Evolutionary conservation across 2,113 vertebrate species (phyloP).

Genomic region (human): DNA sequence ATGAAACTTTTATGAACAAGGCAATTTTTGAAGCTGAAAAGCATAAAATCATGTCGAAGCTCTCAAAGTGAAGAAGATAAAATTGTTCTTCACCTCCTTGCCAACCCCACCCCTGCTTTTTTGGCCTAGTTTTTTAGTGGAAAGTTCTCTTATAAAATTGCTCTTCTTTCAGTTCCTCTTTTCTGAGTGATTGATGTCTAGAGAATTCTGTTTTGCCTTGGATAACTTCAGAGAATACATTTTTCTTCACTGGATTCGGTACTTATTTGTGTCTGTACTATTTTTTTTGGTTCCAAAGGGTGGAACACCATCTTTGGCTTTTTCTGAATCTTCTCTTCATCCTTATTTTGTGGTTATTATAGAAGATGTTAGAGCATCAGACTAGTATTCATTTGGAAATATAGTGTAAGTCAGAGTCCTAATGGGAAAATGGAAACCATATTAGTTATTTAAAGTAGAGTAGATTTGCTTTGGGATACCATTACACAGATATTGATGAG

Average conservation of each 20-base stretch:
- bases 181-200: constrained; percentile 2
- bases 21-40: constrained; percentile 56
- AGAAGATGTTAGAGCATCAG: background rate
- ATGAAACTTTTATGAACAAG: constrained; percentile 62
- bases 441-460: constrained; percentile 3
- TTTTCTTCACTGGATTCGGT: background rate
- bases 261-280: background rate
- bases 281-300: background rate
- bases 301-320: background rate
- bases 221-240: background rate
- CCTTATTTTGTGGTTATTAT: background rate
- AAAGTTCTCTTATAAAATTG: constrained; percentile 34
- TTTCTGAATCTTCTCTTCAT: background rate
- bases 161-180: background rate
- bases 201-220: constrained; percentile 21
- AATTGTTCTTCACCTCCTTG: background rate
- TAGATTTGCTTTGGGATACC: background rate
- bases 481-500: background rate
- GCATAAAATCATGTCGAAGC: constrained; percentile 26
- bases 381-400: background rate
- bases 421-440: background rate
- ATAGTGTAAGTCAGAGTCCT: background rate
- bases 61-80: constrained; percentile 33
- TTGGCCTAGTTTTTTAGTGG: constrained; percentile 43
- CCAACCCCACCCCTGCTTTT: background rate